A percentile compares a stretch with the other conserved stretches of the same genome.
Evolutionary conservation across 2,113 vertebrate species (phyloP).

Genomic region (Varanus salvator): DNA sequence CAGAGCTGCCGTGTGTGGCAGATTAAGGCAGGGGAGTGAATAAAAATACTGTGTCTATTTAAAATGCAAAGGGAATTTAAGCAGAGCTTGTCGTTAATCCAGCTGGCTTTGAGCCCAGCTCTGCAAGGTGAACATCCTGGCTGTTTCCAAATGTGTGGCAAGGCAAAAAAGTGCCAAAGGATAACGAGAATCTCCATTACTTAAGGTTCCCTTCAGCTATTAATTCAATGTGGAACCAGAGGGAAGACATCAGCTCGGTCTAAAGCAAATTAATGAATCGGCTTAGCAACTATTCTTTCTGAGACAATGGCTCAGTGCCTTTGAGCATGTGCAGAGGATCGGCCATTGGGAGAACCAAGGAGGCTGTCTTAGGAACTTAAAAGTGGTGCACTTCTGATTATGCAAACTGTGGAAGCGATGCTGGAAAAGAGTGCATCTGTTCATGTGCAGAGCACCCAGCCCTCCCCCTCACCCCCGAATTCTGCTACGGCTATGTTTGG

Average conservation of each 20-base stretch:
- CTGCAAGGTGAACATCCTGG: constrained; percentile 62
- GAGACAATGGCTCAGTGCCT: neutral
- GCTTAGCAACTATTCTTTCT: neutral
- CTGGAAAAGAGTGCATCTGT: neutral
- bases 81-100: constrained; percentile 53
- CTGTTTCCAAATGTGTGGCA: constrained; percentile 54
- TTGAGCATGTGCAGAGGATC: neutral
- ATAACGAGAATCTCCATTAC: constrained; percentile 29
- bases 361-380: neutral
- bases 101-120: constrained; percentile 35
- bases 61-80: constrained; percentile 64
- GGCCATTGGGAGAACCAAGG: neutral
- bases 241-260: too few species aligned
- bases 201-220: neutral
- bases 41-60: constrained; percentile 45
- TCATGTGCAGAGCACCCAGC: neutral
- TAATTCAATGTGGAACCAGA: neutral
- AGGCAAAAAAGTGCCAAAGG: constrained; percentile 43
- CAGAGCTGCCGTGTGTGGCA: neutral
- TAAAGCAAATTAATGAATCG: neutral
- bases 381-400: neutral
- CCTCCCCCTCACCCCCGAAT: neutral
- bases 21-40: constrained; percentile 16
- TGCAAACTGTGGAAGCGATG: neutral
- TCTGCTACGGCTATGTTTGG: neutral